Evolutionary conservation across 2,888 invertebrate species (phyloP).

Genomic region (Gastrophysa polygoni): DNA sequence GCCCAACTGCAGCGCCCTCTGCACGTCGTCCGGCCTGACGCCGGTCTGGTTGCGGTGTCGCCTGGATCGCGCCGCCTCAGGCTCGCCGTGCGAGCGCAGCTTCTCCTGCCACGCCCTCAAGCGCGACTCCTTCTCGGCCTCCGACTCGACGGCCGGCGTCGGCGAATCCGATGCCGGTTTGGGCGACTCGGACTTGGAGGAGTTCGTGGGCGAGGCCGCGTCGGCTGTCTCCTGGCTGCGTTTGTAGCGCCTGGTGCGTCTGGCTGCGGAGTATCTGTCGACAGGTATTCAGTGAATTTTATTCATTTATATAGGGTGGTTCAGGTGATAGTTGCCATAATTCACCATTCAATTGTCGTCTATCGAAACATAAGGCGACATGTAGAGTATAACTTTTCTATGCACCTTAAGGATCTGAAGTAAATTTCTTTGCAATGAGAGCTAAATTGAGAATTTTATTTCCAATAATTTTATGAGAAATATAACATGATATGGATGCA

Average conservation of each 20-base stretch:
- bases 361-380: too few species aligned
- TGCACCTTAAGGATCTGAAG: too few species aligned
- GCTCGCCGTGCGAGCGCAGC: slow-evolving; percentile 59
- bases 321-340: too few species aligned
- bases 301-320: too few species aligned
- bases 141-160: slow-evolving; percentile 57
- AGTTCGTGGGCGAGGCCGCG: slow-evolving; percentile 56
- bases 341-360: too few species aligned
- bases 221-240: slow-evolving; percentile 65
- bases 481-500: too few species aligned
- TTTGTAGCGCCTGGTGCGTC: slow-evolving; percentile 83
- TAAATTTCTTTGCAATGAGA: too few species aligned
- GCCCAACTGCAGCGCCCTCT: slow-evolving; percentile 65
- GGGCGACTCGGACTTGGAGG: too few species aligned
- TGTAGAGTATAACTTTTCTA: too few species aligned
- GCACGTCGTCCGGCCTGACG: slow-evolving; percentile 73
- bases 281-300: too few species aligned
- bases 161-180: slow-evolving; percentile 52
- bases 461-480: too few species aligned
- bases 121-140: slow-evolving; percentile 62
- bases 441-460: too few species aligned
- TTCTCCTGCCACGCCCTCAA: slow-evolving; percentile 74
- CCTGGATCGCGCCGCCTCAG: slow-evolving; percentile 28
- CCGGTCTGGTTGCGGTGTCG: slow-evolving; percentile 65
- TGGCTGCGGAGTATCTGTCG: slow-evolving; percentile 66